A percentile compares a stretch with the other conserved stretches of the same genome.
These are phyloP conservation scores for Oryzias dopingdopingensis DNA, from an alignment of 2,797 vertebrate genomes.

Conservation along the genomic window DNA sequence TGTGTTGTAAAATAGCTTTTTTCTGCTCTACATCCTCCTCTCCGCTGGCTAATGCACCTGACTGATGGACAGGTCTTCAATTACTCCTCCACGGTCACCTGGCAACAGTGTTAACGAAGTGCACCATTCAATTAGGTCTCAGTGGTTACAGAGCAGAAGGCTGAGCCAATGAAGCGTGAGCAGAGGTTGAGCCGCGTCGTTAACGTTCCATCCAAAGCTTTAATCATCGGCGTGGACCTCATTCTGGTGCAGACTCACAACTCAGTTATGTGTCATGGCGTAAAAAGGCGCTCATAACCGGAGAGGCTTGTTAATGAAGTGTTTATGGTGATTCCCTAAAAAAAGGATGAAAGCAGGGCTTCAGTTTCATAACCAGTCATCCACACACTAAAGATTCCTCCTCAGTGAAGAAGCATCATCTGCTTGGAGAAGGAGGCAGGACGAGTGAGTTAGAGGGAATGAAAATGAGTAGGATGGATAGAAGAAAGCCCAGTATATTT, in stretches of 20 bases:
- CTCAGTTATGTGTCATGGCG: slow-evolving; percentile 28
- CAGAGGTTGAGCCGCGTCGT: slow-evolving; percentile 30
- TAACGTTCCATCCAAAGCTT: slow-evolving; percentile 29
- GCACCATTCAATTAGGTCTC: slow-evolving; percentile 43
- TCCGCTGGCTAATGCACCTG: slow-evolving; percentile 30
- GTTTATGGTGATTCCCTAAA: slow-evolving; percentile 25
- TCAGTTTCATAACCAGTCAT: slow-evolving; percentile 31
- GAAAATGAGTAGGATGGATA: slow-evolving; percentile 12
- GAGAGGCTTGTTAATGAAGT: slow-evolving; percentile 43
- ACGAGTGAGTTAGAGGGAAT: slow-evolving; percentile 8
- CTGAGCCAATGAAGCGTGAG: slow-evolving; percentile 45
- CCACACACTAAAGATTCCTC: slow-evolving; percentile 25
- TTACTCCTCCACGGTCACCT: slow-evolving; percentile 48
- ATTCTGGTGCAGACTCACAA: slow-evolving; percentile 23
- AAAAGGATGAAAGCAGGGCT: slow-evolving; percentile 28
- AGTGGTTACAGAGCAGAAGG: slow-evolving; percentile 36
- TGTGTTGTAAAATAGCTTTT: not conserved
- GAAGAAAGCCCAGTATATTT: slow-evolving; percentile 17
- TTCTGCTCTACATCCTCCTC: not conserved
- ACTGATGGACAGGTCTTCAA: slow-evolving; percentile 54
- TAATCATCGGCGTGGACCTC: slow-evolving; percentile 19
- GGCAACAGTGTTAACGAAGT: slow-evolving; percentile 45
- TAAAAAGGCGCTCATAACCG: slow-evolving; percentile 29
- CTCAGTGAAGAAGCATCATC: slow-evolving; percentile 24
- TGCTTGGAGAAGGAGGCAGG: slow-evolving; percentile 14